phyloP scores from a whole-genome alignment of 2,797 vertebrate species.

The Danio aesculapii region DNA sequence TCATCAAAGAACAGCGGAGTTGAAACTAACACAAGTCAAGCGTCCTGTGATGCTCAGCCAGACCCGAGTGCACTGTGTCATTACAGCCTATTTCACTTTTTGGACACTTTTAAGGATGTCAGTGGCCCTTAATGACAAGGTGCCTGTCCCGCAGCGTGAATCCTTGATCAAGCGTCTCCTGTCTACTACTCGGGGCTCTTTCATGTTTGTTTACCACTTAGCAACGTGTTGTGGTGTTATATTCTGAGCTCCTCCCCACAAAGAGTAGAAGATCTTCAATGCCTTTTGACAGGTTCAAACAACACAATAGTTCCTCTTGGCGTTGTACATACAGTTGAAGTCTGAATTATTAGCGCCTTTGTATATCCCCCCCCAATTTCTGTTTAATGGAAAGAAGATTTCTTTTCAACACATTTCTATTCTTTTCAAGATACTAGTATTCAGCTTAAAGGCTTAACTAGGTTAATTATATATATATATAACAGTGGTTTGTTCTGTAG shows the following conservation, averaged over 20 bases:
- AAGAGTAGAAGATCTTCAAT: conserved; percentile 57
- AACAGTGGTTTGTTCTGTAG: too few species aligned
- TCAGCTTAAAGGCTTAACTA: too few species aligned
- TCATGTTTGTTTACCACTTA: conserved; percentile 73
- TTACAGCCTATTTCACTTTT: conserved; percentile 79
- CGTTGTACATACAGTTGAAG: not conserved
- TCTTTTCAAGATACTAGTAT: too few species aligned
- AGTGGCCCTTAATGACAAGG: conserved; percentile 77
- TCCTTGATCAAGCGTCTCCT: conserved; percentile 71
- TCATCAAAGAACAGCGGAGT: conserved; percentile 73
- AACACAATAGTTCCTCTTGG: conserved; percentile 25
- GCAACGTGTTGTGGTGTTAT: conserved; percentile 67
- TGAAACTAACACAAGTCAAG: conserved; percentile 72
- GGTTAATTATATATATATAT: too few species aligned
- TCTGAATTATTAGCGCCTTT: too few species aligned
- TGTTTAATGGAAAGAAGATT: too few species aligned
- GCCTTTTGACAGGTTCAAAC: conserved; percentile 53
- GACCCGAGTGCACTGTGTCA: conserved; percentile 76
- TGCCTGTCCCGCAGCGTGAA: conserved; percentile 76
- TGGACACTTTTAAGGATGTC: conserved; percentile 67
- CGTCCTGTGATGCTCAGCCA: conserved; percentile 77
- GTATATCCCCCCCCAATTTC: too few species aligned
- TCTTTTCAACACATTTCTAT: too few species aligned
- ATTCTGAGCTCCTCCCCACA: conserved; percentile 71
- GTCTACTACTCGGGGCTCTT: conserved; percentile 72